Percentiles rank a stretch among this genome's conserved stretches.
Evolutionary conservation across 2,888 invertebrate genomes (phyloP).

Genomic region (Cheilosia soror): DNA sequence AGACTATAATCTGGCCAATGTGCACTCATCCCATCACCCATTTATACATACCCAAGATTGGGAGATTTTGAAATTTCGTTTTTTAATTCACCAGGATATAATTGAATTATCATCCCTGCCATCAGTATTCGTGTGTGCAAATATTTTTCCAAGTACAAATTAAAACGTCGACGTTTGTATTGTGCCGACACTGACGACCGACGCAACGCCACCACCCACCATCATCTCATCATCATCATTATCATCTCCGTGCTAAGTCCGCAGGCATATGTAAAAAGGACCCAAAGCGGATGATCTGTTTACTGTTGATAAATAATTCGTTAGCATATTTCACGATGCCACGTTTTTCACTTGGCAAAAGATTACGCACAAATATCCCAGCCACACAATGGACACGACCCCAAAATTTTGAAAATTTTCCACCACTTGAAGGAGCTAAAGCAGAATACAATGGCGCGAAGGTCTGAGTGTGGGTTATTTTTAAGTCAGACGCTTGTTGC

Average conservation of each 20-base stretch:
- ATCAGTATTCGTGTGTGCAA: slow-evolving; percentile 65
- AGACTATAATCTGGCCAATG: slow-evolving; percentile 60
- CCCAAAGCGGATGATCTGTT: slow-evolving; percentile 69
- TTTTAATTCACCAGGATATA: slow-evolving; percentile 54
- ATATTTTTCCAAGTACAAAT: slow-evolving; percentile 71
- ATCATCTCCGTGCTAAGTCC: slow-evolving; percentile 37
- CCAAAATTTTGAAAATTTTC: slow-evolving; percentile 44
- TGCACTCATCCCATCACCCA: slow-evolving; percentile 38
- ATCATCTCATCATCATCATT: slow-evolving; percentile 12
- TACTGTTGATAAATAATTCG: slow-evolving; percentile 73
- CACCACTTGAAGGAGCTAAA: slow-evolving; percentile 59
- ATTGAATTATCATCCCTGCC: slow-evolving; percentile 71
- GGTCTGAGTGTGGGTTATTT: slow-evolving; percentile 5
- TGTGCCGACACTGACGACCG: slow-evolving; percentile 2
- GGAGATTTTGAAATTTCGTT: slow-evolving; percentile 11
- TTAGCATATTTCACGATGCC: slow-evolving; percentile 69
- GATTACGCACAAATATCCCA: slow-evolving; percentile 68
- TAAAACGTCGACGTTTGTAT: slow-evolving; percentile 51
- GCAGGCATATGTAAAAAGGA: slow-evolving; percentile 61
- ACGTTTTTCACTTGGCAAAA: slow-evolving; percentile 64
- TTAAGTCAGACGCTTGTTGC: slow-evolving; percentile 26
- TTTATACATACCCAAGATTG: background rate
- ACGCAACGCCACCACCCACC: background rate
- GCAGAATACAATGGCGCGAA: slow-evolving; percentile 18
- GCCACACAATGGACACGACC: slow-evolving; percentile 47